phyloP scores from a whole-genome alignment of 2,888 invertebrate genomes.

The Catocala nupta region DNA sequence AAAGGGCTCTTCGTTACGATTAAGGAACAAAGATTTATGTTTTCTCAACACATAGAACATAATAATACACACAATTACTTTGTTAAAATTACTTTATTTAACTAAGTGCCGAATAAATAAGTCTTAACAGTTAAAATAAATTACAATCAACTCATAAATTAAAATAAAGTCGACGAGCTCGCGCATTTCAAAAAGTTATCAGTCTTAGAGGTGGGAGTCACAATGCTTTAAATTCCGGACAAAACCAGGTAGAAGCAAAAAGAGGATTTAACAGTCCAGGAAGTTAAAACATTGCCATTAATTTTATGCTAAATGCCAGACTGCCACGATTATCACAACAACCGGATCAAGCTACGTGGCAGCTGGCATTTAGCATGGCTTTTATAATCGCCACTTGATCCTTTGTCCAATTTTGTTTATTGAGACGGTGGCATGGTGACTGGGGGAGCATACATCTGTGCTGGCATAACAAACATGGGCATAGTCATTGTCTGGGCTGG shows the following conservation, averaged over 20 bases:
- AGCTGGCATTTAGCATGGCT: conserved; percentile 83
- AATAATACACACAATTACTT: conserved; percentile 48
- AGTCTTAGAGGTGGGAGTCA: conserved; percentile 71
- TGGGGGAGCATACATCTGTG: conserved; percentile 69
- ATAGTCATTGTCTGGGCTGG: conserved; percentile 75
- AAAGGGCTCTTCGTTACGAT: too few species aligned
- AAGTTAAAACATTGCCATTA: conserved; percentile 76
- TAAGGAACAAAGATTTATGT: neutral
- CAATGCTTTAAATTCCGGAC: conserved; percentile 72
- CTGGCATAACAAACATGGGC: conserved; percentile 82
- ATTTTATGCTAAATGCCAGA: conserved; percentile 82
- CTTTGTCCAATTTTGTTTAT: conserved; percentile 80
- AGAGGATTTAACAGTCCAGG: conserved; percentile 59
- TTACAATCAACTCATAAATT: conserved; percentile 61
- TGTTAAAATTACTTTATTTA: conserved; percentile 65
- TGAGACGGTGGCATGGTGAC: conserved; percentile 63
- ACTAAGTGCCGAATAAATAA: conserved; percentile 84
- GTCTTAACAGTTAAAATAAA: conserved; percentile 77
- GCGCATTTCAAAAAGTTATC: conserved; percentile 74
- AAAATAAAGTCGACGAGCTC: conserved; percentile 85
- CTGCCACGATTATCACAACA: conserved; percentile 69
- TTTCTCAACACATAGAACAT: neutral
- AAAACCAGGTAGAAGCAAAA: conserved; percentile 49
- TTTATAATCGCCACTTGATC: conserved; percentile 80
- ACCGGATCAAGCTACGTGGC: conserved; percentile 81